Base-by-base conservation (phyloP, 2,797 vertebrate species). In the Myotis pilosus region DNA sequence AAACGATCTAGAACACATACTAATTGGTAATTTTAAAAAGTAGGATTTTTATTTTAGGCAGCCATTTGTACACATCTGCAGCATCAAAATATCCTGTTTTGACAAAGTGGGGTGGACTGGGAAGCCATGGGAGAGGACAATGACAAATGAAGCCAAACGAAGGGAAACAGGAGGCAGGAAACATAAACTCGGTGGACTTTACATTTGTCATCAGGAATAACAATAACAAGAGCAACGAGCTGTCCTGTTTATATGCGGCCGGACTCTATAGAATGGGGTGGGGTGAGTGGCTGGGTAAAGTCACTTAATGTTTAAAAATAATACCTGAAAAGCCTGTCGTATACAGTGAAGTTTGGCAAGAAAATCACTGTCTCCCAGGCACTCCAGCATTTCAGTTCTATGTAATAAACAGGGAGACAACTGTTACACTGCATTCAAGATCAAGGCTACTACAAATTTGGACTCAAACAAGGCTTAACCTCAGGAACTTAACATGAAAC, bases 291-390 rank as follows among this genome's bases (percentile, higher is more conserved):
- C 79, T 51, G 13, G 57, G 49, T 55, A 69, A 84, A 79, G 44
- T 80, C 36, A 38, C 41, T 90, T 60, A 72, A 28, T 53, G 64
- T 86, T n/a, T 20, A 86, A 89, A 93, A n/a, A 82, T 81, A 36
- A 94, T 98, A 99, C 99, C 99, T 99, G 99, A 97, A 99, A 99
- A 10, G 99, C 99, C 97, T 99, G 99, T 38, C 99, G 99, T 95
- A 99, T 98, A 92, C 99, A 99, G 71, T 99, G 99, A 92, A 99
- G 98, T 97, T 99, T 99, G 62, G 99, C 99, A 95, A 99, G 98
- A 97, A 99, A 99, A 92, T 99, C 99, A 0, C 98, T 98, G 98
- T 99, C 99, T 76, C 99, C 99, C 0, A 99, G 97, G 97, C 99
- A 99, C 90, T 99, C 99, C 97, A 99, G 98, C 98, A 99, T 98